phyloP scores from a whole-genome alignment of 2,797 vertebrate genomes.

The Ambastaia sidthimunki region DNA sequence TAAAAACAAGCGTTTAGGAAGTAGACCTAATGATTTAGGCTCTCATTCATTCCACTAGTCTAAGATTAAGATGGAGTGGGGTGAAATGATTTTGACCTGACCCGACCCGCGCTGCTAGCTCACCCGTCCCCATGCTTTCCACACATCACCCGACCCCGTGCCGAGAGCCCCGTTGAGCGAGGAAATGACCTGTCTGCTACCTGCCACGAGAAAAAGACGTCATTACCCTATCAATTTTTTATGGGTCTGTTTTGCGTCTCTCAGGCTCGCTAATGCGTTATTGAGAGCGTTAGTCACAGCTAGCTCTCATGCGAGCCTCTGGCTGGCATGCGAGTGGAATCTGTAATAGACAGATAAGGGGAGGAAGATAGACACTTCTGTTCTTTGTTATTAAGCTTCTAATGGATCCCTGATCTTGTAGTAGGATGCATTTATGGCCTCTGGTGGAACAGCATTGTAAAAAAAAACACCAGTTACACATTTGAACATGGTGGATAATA shows the following conservation, averaged over 20 bases:
- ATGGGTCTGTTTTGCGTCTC: slow-evolving; percentile 54
- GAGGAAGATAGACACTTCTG: slow-evolving; percentile 29
- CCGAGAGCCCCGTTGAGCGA: neutral
- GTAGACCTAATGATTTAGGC: neutral
- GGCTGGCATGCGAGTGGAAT: slow-evolving; percentile 18
- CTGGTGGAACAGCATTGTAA: slow-evolving; percentile 50
- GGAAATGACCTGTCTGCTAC: slow-evolving; percentile 41
- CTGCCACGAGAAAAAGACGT: slow-evolving; percentile 36
- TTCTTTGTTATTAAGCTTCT: slow-evolving; percentile 40
- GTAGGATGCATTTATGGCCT: slow-evolving; percentile 48
- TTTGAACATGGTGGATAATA: slow-evolving; percentile 45
- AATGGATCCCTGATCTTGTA: slow-evolving; percentile 48
- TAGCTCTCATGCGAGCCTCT: slow-evolving; percentile 58
- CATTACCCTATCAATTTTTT: slow-evolving; percentile 39
- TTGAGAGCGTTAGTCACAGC: slow-evolving; percentile 71
- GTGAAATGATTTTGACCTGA: slow-evolving; percentile 36
- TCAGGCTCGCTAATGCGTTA: slow-evolving; percentile 61
- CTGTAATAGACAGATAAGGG: slow-evolving; percentile 11
- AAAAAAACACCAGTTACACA: slow-evolving; percentile 56
- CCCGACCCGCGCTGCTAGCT: neutral
- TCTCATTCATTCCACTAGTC: neutral
- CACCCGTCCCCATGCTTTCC: neutral
- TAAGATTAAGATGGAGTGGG: slow-evolving; percentile 10
- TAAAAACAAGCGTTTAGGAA: neutral
- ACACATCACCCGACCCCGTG: neutral